Evolutionary conservation across 2,888 invertebrate species (phyloP), one percentile per base, ranked within the genome.

Genomic region (Hemistola chrysoprasaria): DNA sequence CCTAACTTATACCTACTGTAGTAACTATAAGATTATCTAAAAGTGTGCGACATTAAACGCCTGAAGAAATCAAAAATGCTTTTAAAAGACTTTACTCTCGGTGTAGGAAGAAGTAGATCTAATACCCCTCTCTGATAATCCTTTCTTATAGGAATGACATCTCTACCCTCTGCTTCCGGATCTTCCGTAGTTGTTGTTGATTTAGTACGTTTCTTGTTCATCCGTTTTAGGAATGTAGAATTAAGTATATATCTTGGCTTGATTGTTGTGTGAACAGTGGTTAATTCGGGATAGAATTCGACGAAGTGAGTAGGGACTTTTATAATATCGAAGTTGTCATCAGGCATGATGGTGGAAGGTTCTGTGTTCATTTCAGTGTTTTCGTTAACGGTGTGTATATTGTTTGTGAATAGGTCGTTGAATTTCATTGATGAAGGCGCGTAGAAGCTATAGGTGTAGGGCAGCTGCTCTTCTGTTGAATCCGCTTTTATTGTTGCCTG

Each of bases 61-160:
- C 61, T 62, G 4, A 84, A 55, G 0, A 70, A 58, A 29, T 83
- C 67, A 22, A 83, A 81, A 0, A 76, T 56, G n/a, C 54, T 59
- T 40, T 79, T 84, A 22, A 84, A 83, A 0, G 59, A 44, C 11
- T 52, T 66, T 1, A 85, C 79, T 46, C 84, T 70, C 0, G 57
- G 40, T 1, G 76, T 56, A 0, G 84, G 84, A 9, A 84, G 72
- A 0, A 85, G 59, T 0, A 85, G 42, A 45, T 85, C 84, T 1
- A 85, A 24, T 0, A 85, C 61, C 0, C 84, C 83, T 56, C 69
- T 63, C 27, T 75, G 65, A 1, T 57, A 42, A 1, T 62, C 46
- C 22, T 58, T 56, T 27, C 51, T 57, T 10, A 71, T 50, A 0
- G 72, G 71, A 6, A 70, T 45, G 0, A 67, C 63, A 42, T 49